Evolutionary conservation across 92 coral and sea anemone species (phyloP), one percentile per base, ranked within the genome.

Genomic region (Pocillopora grandis): DNA sequence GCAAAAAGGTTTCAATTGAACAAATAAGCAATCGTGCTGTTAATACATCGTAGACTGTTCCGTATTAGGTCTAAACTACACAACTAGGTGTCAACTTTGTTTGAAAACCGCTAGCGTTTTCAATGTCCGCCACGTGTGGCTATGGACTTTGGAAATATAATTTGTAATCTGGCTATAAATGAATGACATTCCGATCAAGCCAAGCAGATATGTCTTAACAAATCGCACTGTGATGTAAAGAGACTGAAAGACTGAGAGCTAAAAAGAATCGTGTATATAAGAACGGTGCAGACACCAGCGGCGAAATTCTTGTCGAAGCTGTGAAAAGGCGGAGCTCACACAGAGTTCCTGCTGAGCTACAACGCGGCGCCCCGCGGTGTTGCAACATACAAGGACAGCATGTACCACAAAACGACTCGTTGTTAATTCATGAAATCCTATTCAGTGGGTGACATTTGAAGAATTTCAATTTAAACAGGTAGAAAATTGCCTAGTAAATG

Each of bases 381-480:
- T 36, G 63, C 64, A 13, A 73, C 80, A 83, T 12, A 31, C 62
- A 72, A 83, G 17, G 23, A 52, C 80, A 73, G 79, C 80, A 80
- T 83, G 86, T 70, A 72, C 62, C 80, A 74, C 65, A 74, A 74
- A 82, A 74, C 86, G 80, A 13, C 74, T 83, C 80, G 86, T 83
- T 83, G 86, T 73, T 73, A 73, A 83, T 83, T 83, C 80, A 83
- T 65, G 86, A 70, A 63, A 36, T 36, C 15, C 86, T 63, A 74
- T 83, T 83, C 86, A 83, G 66, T 72, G 80, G 60, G 63, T 62
- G 86, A 73, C 79, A 62, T 83, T 83, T 74, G 63, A 83, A 83
- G 80, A 83, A 74, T 83, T 83, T 83, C 80, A 73, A 74, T 83
- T 70, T 63, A 83, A 83, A 83, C 86, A 83, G 86, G 86, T 83